A percentile compares a stretch with the other conserved stretches of the same genome.
Evolutionary conservation across 2,113 vertebrate genomes (phyloP).

Genomic region (Caracal caracal): DNA sequence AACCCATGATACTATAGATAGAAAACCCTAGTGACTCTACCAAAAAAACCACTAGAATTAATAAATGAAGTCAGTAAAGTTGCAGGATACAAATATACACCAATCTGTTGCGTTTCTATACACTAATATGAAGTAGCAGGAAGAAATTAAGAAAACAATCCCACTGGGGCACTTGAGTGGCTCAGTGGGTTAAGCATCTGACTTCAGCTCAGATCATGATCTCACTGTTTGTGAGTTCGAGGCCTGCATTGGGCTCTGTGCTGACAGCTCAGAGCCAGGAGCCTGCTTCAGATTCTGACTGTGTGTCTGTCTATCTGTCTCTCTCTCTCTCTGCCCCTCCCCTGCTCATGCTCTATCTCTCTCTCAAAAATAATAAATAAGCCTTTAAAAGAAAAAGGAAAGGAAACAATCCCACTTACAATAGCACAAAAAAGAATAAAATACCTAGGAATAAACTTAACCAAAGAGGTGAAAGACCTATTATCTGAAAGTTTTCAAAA

Average conservation of each 20-base stretch:
- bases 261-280: too few relatives aligned
- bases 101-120: not conserved
- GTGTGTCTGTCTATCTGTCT: too few relatives aligned
- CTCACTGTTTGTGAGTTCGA: too few relatives aligned
- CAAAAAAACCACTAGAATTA: not conserved
- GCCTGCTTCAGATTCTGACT: too few relatives aligned
- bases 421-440: not conserved
- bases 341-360: too few relatives aligned
- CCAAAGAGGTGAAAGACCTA: not conserved
- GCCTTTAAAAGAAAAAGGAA: not conserved
- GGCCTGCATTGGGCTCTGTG: too few relatives aligned
- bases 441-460: not conserved
- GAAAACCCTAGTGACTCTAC: not conserved
- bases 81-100: not conserved
- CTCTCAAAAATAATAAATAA: too few relatives aligned
- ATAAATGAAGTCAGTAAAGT: not conserved
- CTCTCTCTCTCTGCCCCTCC: too few relatives aligned
- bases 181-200: too few relatives aligned
- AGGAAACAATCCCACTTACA: not conserved
- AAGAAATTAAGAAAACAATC: not conserved
- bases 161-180: too few relatives aligned
- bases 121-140: not conserved
- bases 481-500: not conserved
- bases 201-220: too few relatives aligned
- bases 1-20: not conserved